Evolutionary conservation across 2,888 invertebrate genomes (phyloP).

Genomic region (Nezara viridula): DNA sequence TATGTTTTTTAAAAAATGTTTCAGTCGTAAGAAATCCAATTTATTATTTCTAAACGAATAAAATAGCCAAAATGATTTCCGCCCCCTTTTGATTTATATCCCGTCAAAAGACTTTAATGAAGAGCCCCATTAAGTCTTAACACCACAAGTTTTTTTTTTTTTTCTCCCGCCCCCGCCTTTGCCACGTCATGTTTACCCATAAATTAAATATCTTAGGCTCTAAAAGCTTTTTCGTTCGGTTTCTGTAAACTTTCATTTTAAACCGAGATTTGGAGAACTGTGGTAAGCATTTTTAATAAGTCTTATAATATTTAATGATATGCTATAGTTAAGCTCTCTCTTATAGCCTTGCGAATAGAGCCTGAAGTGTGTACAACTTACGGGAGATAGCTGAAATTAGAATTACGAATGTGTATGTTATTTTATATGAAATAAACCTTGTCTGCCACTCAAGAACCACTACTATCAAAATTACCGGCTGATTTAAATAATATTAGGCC

Average conservation of each 20-base stretch:
- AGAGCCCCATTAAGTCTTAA: not conserved
- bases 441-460: too few species aligned
- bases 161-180: not conserved
- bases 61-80: not conserved
- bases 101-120: slow-evolving; percentile 25
- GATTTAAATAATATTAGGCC: too few species aligned
- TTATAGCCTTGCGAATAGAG: too few species aligned
- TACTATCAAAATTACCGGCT: too few species aligned
- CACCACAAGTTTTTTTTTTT: not conserved
- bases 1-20: too few species aligned
- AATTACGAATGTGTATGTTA: too few species aligned
- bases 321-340: too few species aligned
- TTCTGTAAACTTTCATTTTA: not conserved
- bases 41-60: not conserved
- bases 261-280: not conserved
- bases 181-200: slow-evolving; percentile 17
- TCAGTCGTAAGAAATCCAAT: not conserved
- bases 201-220: not conserved
- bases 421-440: too few species aligned
- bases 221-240: not conserved
- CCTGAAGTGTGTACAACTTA: too few species aligned
- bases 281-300: not conserved
- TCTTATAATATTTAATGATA: too few species aligned
- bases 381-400: too few species aligned
- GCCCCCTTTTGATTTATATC: slow-evolving; percentile 13